Base-by-base conservation (phyloP, 2,113 vertebrate species). In the Murina feae region DNA sequence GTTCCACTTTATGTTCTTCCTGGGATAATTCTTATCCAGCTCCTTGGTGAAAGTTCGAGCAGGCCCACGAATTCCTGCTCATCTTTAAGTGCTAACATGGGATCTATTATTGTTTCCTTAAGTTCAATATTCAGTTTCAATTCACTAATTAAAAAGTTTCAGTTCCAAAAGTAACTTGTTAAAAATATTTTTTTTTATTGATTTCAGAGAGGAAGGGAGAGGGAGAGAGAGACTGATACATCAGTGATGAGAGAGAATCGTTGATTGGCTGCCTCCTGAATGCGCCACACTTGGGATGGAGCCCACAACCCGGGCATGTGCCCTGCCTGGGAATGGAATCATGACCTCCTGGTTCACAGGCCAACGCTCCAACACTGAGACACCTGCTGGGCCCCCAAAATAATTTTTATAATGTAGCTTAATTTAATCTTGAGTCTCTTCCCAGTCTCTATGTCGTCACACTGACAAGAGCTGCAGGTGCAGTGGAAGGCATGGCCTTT, bases 71-170 rank as follows among this genome's bases (percentile, higher is more conserved):
- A 7, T 74, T 75, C 17, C 30, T 47, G 8, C 1, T 96, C 3
- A 89, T 44, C 18, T 87, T 94, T 9, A 79, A 55, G 30, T 71
- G 66, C 42, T 63, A 17, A 37, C 87, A 39, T 23, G 6, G 21
- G 23, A 10, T 35, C 20, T 85, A 1, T 51, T 66, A 2, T 44
- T 66, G 0, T 44, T 90, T 71, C 60, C n/a, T 53, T 68, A 86
- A 74, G 1, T 32, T 81, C 37, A 69, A 39, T 9, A 28, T 23
- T 63, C 44, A 53, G 14, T 51, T 81, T 95, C 39, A 87, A 1
- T 17, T 81, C 35, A 78, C 35, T 86, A 28, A 35, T 49, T 74
- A 53, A 83, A 93, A 89, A 71, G 42, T 42, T 66, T 20, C n/a
- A 95, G 12, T 58, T 47, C 2, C 3, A n/a, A 44, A 47, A 75